Conservation (phyloP, 1,140 invertebrate genomes). For the Popillia japonica region DNA sequence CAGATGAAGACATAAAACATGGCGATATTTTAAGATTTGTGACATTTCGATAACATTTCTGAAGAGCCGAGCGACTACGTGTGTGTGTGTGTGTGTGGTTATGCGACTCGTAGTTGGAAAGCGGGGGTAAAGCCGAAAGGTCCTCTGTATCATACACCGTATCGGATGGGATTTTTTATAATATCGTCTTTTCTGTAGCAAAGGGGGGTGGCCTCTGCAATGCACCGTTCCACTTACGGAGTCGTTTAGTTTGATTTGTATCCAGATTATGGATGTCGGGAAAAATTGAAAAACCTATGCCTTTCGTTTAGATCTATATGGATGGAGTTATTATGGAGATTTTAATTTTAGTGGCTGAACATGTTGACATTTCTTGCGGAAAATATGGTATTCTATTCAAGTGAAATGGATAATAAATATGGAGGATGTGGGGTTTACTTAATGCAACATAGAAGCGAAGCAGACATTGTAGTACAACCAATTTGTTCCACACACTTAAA, state of each 20-base stretch:
- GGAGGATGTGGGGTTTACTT: too few relatives aligned
- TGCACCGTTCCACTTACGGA: slow-evolving; percentile 33
- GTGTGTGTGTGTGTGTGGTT: too few relatives aligned
- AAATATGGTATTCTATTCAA: too few relatives aligned
- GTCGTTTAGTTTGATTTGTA: slow-evolving; percentile 33
- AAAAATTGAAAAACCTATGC: slow-evolving; percentile 21
- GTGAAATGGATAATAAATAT: too few relatives aligned
- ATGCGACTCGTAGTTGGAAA: background rate
- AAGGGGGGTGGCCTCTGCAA: background rate
- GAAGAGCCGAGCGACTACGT: slow-evolving; percentile 3
- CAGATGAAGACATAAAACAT: slow-evolving; percentile 39
- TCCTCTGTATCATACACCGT: slow-evolving; percentile 18
- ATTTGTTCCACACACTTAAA: too few relatives aligned
- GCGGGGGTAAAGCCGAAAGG: slow-evolving; percentile 6
- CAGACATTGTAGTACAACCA: too few relatives aligned
- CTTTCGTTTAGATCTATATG: too few relatives aligned
- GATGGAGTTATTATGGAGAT: too few relatives aligned
- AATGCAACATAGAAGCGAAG: too few relatives aligned
- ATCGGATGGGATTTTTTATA: slow-evolving; percentile 17
- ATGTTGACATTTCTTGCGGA: too few relatives aligned
- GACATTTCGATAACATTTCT: slow-evolving; percentile 39
- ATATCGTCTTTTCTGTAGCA: background rate
- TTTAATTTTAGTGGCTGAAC: too few relatives aligned
- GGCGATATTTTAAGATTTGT: slow-evolving; percentile 39
- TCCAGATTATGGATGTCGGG: slow-evolving; percentile 27